These are phyloP conservation scores for Recurvirostra avosetta DNA, from an alignment of 2,113 vertebrate genomes.

Conservation along the genomic window DNA sequence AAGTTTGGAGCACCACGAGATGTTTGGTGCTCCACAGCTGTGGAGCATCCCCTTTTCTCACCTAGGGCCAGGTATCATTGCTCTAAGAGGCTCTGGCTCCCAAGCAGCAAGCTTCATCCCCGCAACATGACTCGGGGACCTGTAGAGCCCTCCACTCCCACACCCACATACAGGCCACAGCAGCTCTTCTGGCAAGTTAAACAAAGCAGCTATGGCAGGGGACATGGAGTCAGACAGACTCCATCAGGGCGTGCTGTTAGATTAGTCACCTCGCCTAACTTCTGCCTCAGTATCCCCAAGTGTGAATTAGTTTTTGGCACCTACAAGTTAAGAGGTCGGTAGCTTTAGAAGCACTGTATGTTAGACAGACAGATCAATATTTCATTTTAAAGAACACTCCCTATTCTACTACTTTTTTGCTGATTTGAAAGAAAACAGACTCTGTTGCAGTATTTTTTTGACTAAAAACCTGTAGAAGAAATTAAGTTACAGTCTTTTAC, in stretches of 20 bases:
- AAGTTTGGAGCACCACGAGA: neutral
- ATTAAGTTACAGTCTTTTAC: slow-evolving; percentile 42
- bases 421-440: slow-evolving; percentile 46
- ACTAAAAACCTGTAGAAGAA: slow-evolving; percentile 53
- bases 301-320: slow-evolving; percentile 18
- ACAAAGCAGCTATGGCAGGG: neutral
- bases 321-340: neutral
- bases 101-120: neutral
- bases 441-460: slow-evolving; percentile 33
- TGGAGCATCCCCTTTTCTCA: neutral
- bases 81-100: neutral
- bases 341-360: neutral
- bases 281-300: slow-evolving; percentile 13
- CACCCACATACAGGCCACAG: neutral
- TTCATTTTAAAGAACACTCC: slow-evolving; percentile 7
- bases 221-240: neutral
- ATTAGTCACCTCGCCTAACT: neutral
- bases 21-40: neutral
- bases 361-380: slow-evolving; percentile 15
- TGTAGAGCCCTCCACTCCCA: neutral
- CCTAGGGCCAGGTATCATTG: neutral
- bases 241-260: neutral
- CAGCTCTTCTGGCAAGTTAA: neutral
- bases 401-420: neutral
- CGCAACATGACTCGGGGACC: accelerated